phyloP scores from a whole-genome alignment of 1,140 invertebrate genomes.

The Leptinotarsa undecemlineata region DNA sequence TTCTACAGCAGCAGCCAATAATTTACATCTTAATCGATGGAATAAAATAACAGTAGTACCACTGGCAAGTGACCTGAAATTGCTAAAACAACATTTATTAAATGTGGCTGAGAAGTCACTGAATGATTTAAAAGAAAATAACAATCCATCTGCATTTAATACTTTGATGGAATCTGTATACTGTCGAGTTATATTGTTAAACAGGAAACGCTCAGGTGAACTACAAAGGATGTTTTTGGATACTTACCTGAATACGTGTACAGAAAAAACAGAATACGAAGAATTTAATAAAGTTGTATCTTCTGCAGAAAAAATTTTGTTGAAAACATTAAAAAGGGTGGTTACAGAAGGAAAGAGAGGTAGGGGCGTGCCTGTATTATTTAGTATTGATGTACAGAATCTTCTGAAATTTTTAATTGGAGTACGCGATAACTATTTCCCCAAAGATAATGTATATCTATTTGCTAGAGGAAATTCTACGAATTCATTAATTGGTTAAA shows the following conservation, averaged over 20 bases:
- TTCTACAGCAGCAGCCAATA: slow-evolving; percentile 40
- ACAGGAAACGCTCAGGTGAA: slow-evolving; percentile 35
- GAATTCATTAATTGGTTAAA: slow-evolving; percentile 21
- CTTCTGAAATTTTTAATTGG: slow-evolving; percentile 26
- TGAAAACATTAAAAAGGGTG: slow-evolving; percentile 31
- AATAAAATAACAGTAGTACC: slow-evolving; percentile 50
- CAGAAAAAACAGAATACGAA: slow-evolving; percentile 16
- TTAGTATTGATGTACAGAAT: slow-evolving; percentile 29
- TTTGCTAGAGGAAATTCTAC: slow-evolving; percentile 28
- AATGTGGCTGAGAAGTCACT: slow-evolving; percentile 29
- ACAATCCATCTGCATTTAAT: slow-evolving; percentile 36
- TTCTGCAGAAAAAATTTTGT: slow-evolving; percentile 30
- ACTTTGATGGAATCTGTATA: slow-evolving; percentile 33
- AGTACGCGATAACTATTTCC: slow-evolving; percentile 28
- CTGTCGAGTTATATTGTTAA: slow-evolving; percentile 36
- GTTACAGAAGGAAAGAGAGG: slow-evolving; percentile 37
- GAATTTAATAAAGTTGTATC: slow-evolving; percentile 34
- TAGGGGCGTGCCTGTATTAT: slow-evolving; percentile 33
- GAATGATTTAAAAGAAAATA: slow-evolving; percentile 23
- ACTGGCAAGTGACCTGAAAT: slow-evolving; percentile 46
- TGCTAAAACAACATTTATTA: slow-evolving; percentile 23
- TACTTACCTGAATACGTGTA: background rate
- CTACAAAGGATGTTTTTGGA: slow-evolving; percentile 15
- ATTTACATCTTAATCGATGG: slow-evolving; percentile 49
- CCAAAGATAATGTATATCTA: slow-evolving; percentile 33